A percentile compares a stretch with the other conserved stretches of the same genome.
phyloP scores from a whole-genome alignment of 2,113 vertebrate genomes.

The Zosterops japonicus region DNA sequence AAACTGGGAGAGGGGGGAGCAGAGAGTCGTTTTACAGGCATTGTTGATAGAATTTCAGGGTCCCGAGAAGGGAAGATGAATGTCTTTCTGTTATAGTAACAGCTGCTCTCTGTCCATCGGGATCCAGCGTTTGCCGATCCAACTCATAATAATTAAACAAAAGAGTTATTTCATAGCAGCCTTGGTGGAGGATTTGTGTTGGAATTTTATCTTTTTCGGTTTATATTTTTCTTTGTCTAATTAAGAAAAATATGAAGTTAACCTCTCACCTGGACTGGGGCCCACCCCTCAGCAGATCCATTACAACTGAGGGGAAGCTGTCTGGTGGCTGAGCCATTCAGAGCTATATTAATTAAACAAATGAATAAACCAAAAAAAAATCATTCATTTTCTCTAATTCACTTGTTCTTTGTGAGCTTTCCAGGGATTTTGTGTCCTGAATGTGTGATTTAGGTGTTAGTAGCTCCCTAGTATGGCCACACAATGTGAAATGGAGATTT shows the following conservation, averaged over 20 bases:
- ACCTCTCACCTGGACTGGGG: neutral
- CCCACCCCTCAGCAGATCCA: neutral
- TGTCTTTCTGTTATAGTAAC: conserved; percentile 73
- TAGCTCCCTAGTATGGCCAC: neutral
- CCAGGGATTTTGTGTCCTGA: neutral
- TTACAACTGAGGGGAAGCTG: neutral
- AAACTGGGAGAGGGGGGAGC: conserved; percentile 12
- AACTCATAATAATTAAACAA: conserved; percentile 70
- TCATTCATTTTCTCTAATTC: neutral
- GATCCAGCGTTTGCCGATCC: conserved; percentile 65
- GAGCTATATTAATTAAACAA: neutral
- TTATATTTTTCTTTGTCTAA: neutral
- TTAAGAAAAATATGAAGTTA: conserved; percentile 17
- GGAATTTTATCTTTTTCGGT: conserved; percentile 41
- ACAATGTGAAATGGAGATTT: fast-evolving
- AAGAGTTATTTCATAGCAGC: conserved; percentile 69
- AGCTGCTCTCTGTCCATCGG: conserved; percentile 80
- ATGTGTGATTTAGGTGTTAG: neutral
- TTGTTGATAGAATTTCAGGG: conserved; percentile 73
- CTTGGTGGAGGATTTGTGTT: conserved; percentile 19
- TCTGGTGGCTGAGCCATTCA: neutral
- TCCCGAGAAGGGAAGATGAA: conserved; percentile 60
- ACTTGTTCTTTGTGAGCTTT: neutral
- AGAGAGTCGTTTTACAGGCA: conserved; percentile 58
- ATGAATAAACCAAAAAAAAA: neutral